phyloP scores from a whole-genome alignment of 2,797 vertebrate genomes.

The Schizothorax lantsangensis region DNA sequence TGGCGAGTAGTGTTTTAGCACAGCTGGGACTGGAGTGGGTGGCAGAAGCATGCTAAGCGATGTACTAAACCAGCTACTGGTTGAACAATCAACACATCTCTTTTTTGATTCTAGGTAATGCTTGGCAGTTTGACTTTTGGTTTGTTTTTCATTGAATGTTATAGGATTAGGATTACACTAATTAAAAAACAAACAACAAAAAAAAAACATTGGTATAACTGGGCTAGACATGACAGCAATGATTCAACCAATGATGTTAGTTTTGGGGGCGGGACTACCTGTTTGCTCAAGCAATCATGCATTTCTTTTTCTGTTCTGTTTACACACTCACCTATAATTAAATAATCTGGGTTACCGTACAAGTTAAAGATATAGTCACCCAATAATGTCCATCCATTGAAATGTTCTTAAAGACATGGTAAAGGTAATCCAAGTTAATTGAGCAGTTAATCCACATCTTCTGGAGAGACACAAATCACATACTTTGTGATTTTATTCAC shows the following conservation, averaged over 20 bases:
- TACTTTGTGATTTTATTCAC: too few relatives aligned
- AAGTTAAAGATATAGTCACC: too few relatives aligned
- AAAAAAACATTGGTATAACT: too few relatives aligned
- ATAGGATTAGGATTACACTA: background rate
- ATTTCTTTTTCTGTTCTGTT: too few relatives aligned
- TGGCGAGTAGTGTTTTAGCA: slow-evolving; percentile 46
- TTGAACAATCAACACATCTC: background rate
- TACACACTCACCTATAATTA: too few relatives aligned
- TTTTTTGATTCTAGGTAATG: background rate
- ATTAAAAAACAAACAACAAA: too few relatives aligned
- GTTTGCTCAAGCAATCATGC: background rate
- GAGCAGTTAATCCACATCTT: too few relatives aligned
- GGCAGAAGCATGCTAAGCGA: background rate
- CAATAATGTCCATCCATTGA: too few relatives aligned
- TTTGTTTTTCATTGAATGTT: background rate
- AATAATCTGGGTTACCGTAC: too few relatives aligned
- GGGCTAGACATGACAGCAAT: background rate
- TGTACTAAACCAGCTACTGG: background rate
- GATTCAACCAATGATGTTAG: background rate
- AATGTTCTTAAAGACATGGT: too few relatives aligned
- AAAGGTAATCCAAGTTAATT: too few relatives aligned
- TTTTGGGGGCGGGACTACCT: background rate
- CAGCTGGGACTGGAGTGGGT: slow-evolving; percentile 66
- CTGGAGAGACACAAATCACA: too few relatives aligned
- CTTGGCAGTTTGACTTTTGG: background rate